Conservation (phyloP, 2,888 invertebrate genomes). For the Parnassius orleans region DNA sequence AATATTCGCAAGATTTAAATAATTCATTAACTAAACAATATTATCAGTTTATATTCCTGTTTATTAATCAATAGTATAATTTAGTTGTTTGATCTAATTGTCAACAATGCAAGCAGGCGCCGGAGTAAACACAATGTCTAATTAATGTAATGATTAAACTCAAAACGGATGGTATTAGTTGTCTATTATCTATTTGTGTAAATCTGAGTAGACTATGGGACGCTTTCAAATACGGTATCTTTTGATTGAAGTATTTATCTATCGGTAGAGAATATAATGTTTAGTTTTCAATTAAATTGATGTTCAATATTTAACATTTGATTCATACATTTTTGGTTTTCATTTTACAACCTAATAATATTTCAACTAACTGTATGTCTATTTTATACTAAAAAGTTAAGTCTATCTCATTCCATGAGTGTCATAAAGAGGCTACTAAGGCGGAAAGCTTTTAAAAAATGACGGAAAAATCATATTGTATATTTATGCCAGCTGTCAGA, state of each 20-base stretch:
- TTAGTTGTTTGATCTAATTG: constrained; percentile 66
- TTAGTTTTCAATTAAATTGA: too few relatives aligned
- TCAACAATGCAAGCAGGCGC: constrained; percentile 63
- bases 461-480: too few relatives aligned
- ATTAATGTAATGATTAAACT: constrained; percentile 74
- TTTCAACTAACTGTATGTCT: too few relatives aligned
- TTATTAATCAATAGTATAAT: constrained; percentile 59
- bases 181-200: constrained; percentile 61
- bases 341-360: too few relatives aligned
- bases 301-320: too few relatives aligned
- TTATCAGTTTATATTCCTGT: constrained; percentile 38
- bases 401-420: too few relatives aligned
- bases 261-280: too few relatives aligned
- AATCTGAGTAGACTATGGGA: constrained; percentile 33
- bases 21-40: constrained; percentile 14
- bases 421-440: too few relatives aligned
- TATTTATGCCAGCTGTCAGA: too few relatives aligned
- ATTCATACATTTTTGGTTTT: too few relatives aligned
- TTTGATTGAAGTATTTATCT: constrained; percentile 1
- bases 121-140: constrained; percentile 69
- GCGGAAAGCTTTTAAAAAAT: too few relatives aligned
- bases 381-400: too few relatives aligned
- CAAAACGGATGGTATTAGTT: constrained; percentile 65
- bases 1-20: constrained; percentile 27
- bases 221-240: constrained; percentile 1